Base-by-base conservation (phyloP, 2,888 invertebrate species). In the Tromatobia lineatoria region DNA sequence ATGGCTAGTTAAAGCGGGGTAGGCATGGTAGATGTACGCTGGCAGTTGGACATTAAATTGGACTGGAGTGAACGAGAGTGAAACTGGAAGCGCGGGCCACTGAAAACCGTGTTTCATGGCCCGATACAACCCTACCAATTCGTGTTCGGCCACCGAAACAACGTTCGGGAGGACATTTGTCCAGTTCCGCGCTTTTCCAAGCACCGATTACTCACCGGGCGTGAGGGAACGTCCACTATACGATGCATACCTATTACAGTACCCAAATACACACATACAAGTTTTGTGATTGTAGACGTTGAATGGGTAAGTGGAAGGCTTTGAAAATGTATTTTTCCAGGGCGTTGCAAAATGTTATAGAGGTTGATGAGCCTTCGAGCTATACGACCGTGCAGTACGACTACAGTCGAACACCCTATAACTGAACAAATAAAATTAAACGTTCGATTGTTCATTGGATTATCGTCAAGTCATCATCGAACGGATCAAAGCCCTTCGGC, bases 321-420 rank as follows among this genome's bases (percentile, higher is more conserved):
- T 50, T 47, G 70, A 75, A 77, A 80, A 77, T 78, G 45, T 77
- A 74, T 73, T 83, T 77, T 77, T 59, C 52, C 45, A 67, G 61
- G 69, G 66, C 74, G 76, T 85, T 79, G 82, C 80, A 83, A 83
- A 82, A 85, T 86, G 81, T 86, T 86, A 80, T 82, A 83, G 83
- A 59, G 61, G 76, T 83, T 77, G 86, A 88, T 85, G 86, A 84
- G 87, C 83, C 84, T 84, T 80, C 83, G 83, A 73, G 80, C 76
- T 67, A 57, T 66, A 73, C 50, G 25, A 52, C 38, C 61, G 18
- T 61, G 29, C 70, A 42, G 38, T 80, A 61, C 42, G 34, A 38
- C 69, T 57, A 61, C 47, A 50, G 57, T 42, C 57, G 67, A 47
- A 47, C 18, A 29, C 67, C 76, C 54, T 52, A 57, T 76, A 71